Conservation (phyloP, 1,140 invertebrate species). For the Drosophila nasuta region DNA sequence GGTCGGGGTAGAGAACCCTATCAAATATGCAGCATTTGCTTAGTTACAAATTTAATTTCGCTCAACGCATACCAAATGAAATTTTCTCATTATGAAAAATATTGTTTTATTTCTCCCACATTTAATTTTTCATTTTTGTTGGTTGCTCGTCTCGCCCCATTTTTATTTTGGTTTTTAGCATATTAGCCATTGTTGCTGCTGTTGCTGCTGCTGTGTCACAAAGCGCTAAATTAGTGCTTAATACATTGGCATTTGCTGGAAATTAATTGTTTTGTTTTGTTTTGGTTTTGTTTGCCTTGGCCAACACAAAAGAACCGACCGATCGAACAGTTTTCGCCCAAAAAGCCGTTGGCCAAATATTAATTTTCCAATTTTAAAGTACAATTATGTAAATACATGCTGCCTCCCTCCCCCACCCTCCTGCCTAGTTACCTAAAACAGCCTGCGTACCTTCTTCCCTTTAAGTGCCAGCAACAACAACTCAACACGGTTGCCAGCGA, state of each 20-base stretch:
- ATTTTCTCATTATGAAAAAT: constrained; percentile 48
- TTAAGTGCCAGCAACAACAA: not conserved
- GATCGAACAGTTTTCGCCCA: constrained; percentile 1
- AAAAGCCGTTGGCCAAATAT: constrained; percentile 25
- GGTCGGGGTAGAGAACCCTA: constrained; percentile 34
- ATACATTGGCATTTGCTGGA: constrained; percentile 39
- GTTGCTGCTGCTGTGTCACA: constrained; percentile 2
- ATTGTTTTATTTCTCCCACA: not conserved
- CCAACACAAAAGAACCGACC: not conserved
- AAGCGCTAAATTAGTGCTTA: constrained; percentile 41
- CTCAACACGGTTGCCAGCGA: constrained; percentile 24
- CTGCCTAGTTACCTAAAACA: not conserved
- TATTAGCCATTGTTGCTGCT: constrained; percentile 1
- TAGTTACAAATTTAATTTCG: constrained; percentile 78
- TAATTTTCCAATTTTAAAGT: constrained; percentile 25
- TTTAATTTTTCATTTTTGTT: too few relatives aligned
- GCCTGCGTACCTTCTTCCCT: not conserved
- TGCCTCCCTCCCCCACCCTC: not conserved
- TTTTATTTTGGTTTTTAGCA: not conserved
- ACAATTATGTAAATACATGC: constrained; percentile 17
- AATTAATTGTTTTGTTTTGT: constrained; percentile 59
- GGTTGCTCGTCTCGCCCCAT: too few relatives aligned
- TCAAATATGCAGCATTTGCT: constrained; percentile 82
- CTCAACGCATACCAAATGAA: constrained; percentile 46
- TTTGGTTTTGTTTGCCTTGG: constrained; percentile 4